These are phyloP conservation scores for Phrixothrix hirtus DNA, from an alignment of 2,888 invertebrate species.

Conservation along the genomic window DNA sequence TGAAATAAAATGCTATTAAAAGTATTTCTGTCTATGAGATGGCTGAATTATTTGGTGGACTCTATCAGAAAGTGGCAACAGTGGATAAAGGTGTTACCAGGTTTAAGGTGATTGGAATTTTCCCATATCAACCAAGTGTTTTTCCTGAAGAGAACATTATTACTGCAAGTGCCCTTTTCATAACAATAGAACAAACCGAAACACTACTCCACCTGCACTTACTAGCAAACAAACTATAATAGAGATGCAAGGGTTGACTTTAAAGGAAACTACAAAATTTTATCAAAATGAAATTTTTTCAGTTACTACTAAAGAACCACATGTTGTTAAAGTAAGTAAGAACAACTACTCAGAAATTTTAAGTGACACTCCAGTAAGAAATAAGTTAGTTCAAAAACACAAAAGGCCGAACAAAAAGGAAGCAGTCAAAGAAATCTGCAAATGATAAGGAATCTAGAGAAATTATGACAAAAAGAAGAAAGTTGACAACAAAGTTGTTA, in stretches of 20 bases:
- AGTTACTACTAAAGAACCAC: not conserved
- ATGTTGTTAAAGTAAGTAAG: constrained; percentile 1
- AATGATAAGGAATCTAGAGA: not conserved
- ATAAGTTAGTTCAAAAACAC: constrained; percentile 1
- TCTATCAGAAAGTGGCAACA: not conserved
- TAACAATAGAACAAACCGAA: not conserved
- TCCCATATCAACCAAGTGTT: not conserved
- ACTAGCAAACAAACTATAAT: too few relatives aligned
- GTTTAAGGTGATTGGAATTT: not conserved
- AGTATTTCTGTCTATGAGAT: too few relatives aligned
- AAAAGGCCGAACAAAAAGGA: not conserved
- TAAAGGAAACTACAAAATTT: too few relatives aligned
- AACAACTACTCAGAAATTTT: constrained; percentile 2
- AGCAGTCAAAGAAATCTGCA: not conserved
- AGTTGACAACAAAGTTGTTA: not conserved
- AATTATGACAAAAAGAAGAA: too few relatives aligned
- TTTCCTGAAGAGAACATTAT: constrained; percentile 1
- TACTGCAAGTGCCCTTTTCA: not conserved
- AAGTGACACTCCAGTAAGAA: not conserved
- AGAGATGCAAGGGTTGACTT: too few relatives aligned
- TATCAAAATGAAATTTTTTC: too few relatives aligned
- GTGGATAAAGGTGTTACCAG: not conserved
- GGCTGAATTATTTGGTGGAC: too few relatives aligned
- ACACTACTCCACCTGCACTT: too few relatives aligned
- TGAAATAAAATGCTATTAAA: constrained; percentile 2